These are phyloP conservation scores for Heteropelma amictum DNA, from an alignment of 2,888 invertebrate species.

Conservation along the genomic window DNA sequence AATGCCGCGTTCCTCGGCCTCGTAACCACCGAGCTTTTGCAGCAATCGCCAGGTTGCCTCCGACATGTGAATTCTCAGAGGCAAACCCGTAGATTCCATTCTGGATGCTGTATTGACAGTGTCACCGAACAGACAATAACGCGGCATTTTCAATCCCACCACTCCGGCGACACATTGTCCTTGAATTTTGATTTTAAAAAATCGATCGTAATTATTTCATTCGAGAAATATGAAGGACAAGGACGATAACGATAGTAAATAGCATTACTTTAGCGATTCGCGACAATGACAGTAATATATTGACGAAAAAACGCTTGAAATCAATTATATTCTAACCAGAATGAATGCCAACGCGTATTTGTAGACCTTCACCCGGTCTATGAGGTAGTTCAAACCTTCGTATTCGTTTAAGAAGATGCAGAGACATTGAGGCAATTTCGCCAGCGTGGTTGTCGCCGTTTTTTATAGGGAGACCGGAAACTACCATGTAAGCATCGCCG, in stretches of 20 bases:
- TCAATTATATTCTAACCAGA: constrained; percentile 84
- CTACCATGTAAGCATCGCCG: constrained; percentile 93
- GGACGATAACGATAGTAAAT: background rate
- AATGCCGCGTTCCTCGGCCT: constrained; percentile 86
- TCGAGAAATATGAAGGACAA: background rate
- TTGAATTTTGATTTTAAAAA: constrained; percentile 79
- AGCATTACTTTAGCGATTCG: no score
- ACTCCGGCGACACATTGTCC: constrained; percentile 85
- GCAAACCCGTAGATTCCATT: constrained; percentile 91
- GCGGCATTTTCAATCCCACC: constrained; percentile 91
- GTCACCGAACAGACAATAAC: constrained; percentile 92
- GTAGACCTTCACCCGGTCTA: constrained; percentile 84
- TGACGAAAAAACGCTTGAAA: no score
- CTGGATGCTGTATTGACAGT: constrained; percentile 92
- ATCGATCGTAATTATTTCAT: background rate
- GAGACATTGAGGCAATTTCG: constrained; percentile 92
- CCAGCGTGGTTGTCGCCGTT: constrained; percentile 90
- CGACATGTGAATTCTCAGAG: constrained; percentile 88
- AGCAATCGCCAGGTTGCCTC: constrained; percentile 84
- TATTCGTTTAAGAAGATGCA: constrained; percentile 89
- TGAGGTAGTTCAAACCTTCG: constrained; percentile 89
- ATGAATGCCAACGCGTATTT: constrained; percentile 90
- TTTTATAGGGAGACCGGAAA: constrained; percentile 90
- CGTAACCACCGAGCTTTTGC: constrained; percentile 85
- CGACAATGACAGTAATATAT: no score